These are phyloP conservation scores for Bursaphelenchus okinawaensis DNA, from an alignment of 2,888 invertebrate species.

Conservation along the genomic window DNA sequence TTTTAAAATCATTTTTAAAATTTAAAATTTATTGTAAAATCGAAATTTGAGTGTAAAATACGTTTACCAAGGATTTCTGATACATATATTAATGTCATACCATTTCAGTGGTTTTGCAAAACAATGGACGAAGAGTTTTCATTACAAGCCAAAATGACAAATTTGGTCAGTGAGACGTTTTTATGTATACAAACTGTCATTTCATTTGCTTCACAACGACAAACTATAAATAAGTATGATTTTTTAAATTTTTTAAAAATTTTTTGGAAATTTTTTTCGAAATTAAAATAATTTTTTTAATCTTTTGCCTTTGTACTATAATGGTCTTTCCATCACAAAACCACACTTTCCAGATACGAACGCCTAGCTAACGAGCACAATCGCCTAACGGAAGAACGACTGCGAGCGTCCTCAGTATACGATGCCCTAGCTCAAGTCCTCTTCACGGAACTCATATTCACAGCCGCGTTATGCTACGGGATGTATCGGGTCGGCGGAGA, in stretches of 20 bases:
- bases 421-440: slow-evolving; percentile 53
- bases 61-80: too few relatives aligned
- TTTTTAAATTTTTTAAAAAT: neutral
- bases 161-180: slow-evolving; percentile 54
- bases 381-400: slow-evolving; percentile 45
- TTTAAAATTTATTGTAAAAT: neutral
- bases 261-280: neutral
- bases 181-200: slow-evolving; percentile 53
- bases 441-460: slow-evolving; percentile 54
- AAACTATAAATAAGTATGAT: slow-evolving; percentile 50
- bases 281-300: neutral
- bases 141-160: slow-evolving; percentile 51
- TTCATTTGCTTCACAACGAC: slow-evolving; percentile 53
- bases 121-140: slow-evolving; percentile 49
- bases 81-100: neutral
- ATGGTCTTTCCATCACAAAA: neutral
- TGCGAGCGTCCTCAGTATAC: slow-evolving; percentile 52
- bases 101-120: slow-evolving; percentile 53
- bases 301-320: neutral
- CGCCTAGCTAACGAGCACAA: slow-evolving; percentile 40
- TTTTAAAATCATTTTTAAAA: neutral
- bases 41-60: neutral
- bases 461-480: slow-evolving; percentile 52
- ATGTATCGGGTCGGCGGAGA: slow-evolving; percentile 49
- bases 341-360: slow-evolving; percentile 40